Conservation (phyloP, 2,888 invertebrate genomes). For the Aproaerema taeniolella region DNA sequence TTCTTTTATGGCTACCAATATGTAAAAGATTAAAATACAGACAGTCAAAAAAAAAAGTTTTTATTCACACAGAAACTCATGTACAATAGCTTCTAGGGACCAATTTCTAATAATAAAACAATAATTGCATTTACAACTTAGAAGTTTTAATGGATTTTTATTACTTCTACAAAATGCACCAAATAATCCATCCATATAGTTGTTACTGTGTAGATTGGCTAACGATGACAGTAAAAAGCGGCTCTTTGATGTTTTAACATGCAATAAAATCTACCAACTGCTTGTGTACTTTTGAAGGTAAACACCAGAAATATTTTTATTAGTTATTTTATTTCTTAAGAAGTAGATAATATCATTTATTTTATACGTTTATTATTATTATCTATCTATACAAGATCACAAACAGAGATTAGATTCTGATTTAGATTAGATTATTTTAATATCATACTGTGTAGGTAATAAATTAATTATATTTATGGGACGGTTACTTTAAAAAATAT, state of each 20-base stretch:
- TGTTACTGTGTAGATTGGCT: slow-evolving; percentile 27
- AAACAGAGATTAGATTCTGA: slow-evolving; percentile 1
- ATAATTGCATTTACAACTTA: slow-evolving; percentile 58
- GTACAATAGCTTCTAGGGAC: no score
- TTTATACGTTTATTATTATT: not conserved
- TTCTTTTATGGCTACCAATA: no score
- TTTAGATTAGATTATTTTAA: not conserved
- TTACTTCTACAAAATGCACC: slow-evolving; percentile 62
- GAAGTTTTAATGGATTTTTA: slow-evolving; percentile 69
- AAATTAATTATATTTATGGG: no score
- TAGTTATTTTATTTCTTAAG: not conserved
- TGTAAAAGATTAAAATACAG: no score
- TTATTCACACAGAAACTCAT: no score
- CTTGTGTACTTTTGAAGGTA: not conserved
- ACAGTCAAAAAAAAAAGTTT: no score
- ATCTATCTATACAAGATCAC: not conserved
- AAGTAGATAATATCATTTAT: not conserved
- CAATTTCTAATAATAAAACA: slow-evolving; percentile 27
- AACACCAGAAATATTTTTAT: slow-evolving; percentile 1
- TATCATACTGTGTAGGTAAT: no score
- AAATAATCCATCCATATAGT: slow-evolving; percentile 52
- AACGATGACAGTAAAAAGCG: slow-evolving; percentile 4
- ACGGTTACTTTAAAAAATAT: no score
- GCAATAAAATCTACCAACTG: not conserved
- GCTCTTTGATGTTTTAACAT: slow-evolving; percentile 5